Evolutionary conservation across 2,113 vertebrate genomes (phyloP).

Genomic region (Zosterops japonicus): DNA sequence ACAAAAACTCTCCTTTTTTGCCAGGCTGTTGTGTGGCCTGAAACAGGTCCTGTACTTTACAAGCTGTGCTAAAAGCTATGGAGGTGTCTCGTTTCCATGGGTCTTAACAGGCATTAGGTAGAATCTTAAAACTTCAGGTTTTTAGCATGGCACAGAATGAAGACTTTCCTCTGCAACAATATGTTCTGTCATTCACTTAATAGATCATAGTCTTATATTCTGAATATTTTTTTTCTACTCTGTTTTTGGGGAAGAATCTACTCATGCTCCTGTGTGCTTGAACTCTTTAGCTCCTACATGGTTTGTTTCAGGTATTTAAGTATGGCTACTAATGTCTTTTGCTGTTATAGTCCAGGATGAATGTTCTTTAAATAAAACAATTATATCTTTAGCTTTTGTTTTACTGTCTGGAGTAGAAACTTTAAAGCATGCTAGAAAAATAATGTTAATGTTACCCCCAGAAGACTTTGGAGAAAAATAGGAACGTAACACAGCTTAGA

Average conservation of each 20-base stretch:
- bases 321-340: not conserved
- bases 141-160: not conserved
- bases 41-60: not conserved
- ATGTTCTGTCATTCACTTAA: not conserved
- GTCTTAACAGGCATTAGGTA: not conserved
- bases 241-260: not conserved
- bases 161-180: not conserved
- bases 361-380: not conserved
- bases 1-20: not conserved
- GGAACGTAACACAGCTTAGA: fast-evolving
- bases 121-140: not conserved
- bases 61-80: not conserved
- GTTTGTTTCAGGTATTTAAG: not conserved
- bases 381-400: not conserved
- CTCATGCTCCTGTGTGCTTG: not conserved
- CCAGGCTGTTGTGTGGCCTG: not conserved
- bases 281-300: not conserved
- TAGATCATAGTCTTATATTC: not conserved
- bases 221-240: not conserved
- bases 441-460: not conserved
- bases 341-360: not conserved
- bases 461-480: not conserved
- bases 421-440: not conserved
- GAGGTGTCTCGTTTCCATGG: not conserved
- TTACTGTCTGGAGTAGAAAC: not conserved